Evolutionary conservation across 2,113 vertebrate species (phyloP).

Genomic region (Atrichornis clamosus): DNA sequence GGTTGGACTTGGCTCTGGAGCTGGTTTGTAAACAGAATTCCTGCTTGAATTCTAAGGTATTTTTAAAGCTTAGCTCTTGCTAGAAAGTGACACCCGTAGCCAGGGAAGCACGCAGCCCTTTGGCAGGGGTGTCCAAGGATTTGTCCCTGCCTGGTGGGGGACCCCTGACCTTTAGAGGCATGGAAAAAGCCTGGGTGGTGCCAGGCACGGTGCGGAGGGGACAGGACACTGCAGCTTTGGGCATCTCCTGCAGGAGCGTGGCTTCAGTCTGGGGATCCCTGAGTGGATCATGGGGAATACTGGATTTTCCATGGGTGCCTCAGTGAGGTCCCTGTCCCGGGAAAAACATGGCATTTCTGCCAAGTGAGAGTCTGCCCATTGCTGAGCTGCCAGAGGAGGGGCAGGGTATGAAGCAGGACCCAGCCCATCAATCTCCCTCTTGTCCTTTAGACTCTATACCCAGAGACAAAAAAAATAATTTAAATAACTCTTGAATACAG

Average conservation of each 20-base stretch:
- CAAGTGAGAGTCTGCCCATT: not conserved
- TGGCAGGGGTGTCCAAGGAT: not conserved
- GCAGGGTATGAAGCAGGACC: not conserved
- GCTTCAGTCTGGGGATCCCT: not conserved
- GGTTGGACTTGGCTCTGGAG: not conserved
- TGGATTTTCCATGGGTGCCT: not conserved
- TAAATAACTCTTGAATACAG: not conserved
- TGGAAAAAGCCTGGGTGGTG: not conserved
- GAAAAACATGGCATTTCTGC: not conserved
- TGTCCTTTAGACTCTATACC: not conserved
- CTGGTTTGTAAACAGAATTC: not conserved
- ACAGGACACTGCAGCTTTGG: accelerated
- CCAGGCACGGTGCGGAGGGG: accelerated
- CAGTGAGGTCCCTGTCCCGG: not conserved
- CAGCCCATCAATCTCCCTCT: not conserved
- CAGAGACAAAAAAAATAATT: not conserved
- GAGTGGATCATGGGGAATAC: not conserved
- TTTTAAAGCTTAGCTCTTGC: not conserved
- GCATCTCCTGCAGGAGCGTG: not conserved
- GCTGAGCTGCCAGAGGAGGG: not conserved
- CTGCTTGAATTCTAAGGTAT: not conserved
- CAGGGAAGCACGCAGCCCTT: not conserved
- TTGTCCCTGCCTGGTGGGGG: not conserved
- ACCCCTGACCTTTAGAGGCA: not conserved
- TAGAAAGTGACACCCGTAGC: not conserved